These are phyloP conservation scores for Muntiacus muntjak DNA, from an alignment of 2,113 vertebrate genomes.

Conservation along the genomic window DNA sequence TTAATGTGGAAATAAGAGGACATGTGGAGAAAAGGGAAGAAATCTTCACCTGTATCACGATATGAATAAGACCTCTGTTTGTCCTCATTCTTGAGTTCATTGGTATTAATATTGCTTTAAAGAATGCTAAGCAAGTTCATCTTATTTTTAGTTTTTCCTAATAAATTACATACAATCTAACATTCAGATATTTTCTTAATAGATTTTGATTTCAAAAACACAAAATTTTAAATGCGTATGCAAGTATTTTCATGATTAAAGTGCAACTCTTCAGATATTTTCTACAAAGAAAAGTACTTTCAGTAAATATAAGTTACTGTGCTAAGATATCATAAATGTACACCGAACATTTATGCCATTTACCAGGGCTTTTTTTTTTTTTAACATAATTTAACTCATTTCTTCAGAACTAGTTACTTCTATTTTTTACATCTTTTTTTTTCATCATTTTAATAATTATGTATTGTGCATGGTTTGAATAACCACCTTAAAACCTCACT, in stretches of 20 bases:
- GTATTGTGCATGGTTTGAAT: background rate
- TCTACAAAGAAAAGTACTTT: background rate
- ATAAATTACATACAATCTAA: background rate
- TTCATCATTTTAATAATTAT: conserved; percentile 6
- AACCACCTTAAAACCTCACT: background rate
- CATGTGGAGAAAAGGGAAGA: background rate
- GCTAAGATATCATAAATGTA: background rate
- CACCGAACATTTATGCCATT: background rate
- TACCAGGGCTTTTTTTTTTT: background rate
- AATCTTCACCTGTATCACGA: background rate
- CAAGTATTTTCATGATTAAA: conserved; percentile 8
- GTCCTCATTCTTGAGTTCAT: background rate
- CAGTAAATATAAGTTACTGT: background rate
- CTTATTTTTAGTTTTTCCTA: background rate
- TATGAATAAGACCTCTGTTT: background rate
- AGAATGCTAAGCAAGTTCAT: background rate
- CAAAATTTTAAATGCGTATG: background rate
- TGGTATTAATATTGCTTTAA: background rate
- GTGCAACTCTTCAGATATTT: background rate
- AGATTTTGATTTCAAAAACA: conserved; percentile 14
- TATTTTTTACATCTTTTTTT: background rate
- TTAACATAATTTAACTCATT: conserved; percentile 18
- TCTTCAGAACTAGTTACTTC: background rate
- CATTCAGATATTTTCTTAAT: background rate
- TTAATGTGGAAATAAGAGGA: background rate